phyloP scores from a whole-genome alignment of 1,140 invertebrate species.

The Drosophila punjabiensis region DNA sequence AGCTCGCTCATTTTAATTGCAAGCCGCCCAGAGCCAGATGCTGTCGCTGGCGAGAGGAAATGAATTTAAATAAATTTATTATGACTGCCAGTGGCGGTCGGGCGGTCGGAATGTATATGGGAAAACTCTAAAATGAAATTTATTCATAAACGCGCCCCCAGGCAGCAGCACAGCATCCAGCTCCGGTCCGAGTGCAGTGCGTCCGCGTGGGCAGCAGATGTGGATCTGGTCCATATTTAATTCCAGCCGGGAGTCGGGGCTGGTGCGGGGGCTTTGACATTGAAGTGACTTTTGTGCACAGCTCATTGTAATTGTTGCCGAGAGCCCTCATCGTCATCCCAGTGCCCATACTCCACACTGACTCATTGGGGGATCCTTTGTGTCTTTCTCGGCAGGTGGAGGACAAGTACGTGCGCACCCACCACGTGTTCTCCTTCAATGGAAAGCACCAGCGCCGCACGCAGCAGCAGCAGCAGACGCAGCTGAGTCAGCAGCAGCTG shows the following conservation, averaged over 20 bases:
- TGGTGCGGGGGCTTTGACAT: conserved; percentile 56
- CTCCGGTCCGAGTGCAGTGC: conserved; percentile 3
- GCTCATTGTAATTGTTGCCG: conserved; percentile 47
- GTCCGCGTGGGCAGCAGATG: conserved; percentile 26
- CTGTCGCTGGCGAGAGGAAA: conserved; percentile 58
- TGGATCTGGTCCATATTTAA: conserved; percentile 67
- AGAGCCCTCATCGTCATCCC: conserved; percentile 11
- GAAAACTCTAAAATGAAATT: conserved; percentile 82
- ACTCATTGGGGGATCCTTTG: conserved; percentile 9
- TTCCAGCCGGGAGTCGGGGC: conserved; percentile 26
- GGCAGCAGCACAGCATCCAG: conserved; percentile 33
- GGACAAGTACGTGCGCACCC: conserved; percentile 81
- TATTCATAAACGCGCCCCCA: conserved; percentile 74
- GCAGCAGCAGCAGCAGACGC: conserved; percentile 75
- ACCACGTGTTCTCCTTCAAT: conserved; percentile 79
- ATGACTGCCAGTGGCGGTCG: conserved; percentile 61
- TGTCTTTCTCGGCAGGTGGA: conserved; percentile 70
- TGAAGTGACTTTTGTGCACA: conserved; percentile 67
- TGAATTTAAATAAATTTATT: conserved; percentile 84
- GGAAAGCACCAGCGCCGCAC: conserved; percentile 76
- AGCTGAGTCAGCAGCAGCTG: conserved; percentile 72
- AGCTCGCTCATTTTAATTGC: conserved; percentile 78
- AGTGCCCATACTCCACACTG: neutral
- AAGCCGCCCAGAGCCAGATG: conserved; percentile 40
- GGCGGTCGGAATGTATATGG: conserved; percentile 59